Conservation (phyloP, 2,113 vertebrate species). For the Platichthys stellatus region DNA sequence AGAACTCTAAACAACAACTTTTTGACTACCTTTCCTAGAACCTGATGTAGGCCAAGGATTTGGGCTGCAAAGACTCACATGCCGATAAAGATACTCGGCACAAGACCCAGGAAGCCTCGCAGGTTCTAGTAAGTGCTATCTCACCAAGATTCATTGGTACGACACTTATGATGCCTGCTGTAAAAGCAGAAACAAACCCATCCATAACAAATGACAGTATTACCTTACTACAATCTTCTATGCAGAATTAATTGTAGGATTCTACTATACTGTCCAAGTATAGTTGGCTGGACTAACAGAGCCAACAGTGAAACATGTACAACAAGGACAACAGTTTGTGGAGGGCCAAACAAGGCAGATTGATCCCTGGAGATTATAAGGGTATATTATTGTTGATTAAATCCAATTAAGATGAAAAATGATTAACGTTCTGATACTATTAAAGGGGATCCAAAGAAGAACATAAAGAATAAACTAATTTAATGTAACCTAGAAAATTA, state of each 20-base stretch:
- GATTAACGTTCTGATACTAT: background rate
- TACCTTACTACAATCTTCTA: no score
- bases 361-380: background rate
- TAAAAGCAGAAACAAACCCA: background rate
- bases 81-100: conserved; percentile 92
- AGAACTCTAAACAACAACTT: background rate
- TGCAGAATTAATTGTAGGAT: no score
- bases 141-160: conserved; percentile 94
- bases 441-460: background rate
- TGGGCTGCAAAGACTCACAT: conserved; percentile 88
- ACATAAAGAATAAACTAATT: background rate
- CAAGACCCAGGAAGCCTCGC: conserved; percentile 88
- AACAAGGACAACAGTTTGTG: background rate
- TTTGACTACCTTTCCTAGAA: conserved; percentile 86
- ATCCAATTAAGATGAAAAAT: background rate
- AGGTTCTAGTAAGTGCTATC: conserved; percentile 90
- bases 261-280: no score
- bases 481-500: background rate
- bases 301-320: no score
- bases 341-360: background rate
- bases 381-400: background rate
- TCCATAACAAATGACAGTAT: background rate
- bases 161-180: conserved; percentile 88
- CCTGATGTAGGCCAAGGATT: conserved; percentile 88
- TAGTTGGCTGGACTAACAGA: no score